A percentile compares a stretch with the other conserved stretches of the same genome.
phyloP scores from a whole-genome alignment of 2,797 vertebrate species.

The Mormyrus proboscirostris region DNA sequence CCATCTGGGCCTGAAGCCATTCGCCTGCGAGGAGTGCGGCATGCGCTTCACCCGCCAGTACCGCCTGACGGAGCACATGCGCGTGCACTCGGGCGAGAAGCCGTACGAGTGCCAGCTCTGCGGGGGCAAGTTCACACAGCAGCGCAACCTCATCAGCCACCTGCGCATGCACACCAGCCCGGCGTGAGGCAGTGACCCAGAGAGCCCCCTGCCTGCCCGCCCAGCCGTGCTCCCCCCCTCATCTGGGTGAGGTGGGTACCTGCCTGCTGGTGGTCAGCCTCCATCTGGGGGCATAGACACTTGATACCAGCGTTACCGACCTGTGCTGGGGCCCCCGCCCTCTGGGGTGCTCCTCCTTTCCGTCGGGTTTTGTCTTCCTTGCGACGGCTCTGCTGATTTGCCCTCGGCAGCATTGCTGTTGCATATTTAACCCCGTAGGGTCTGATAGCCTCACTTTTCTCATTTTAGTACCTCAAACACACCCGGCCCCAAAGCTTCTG shows the following conservation, averaged over 20 bases:
- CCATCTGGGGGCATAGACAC: not conserved
- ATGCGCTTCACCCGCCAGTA: constrained; percentile 87
- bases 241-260: not conserved
- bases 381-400: not conserved
- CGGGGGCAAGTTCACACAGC: constrained; percentile 83
- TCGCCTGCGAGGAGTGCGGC: constrained; percentile 80
- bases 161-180: constrained; percentile 83
- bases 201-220: constrained; percentile 24
- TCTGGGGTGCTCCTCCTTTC: not conserved
- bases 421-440: not conserved
- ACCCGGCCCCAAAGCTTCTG: not conserved
- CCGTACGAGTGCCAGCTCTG: constrained; percentile 84
- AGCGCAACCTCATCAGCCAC: constrained; percentile 85
- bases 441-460: not conserved
- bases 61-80: constrained; percentile 86
- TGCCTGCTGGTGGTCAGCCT: not conserved
- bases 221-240: not conserved
- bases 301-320: not conserved
- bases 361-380: not conserved
- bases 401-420: not conserved
- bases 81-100: constrained; percentile 84
- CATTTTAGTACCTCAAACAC: constrained; percentile 14
- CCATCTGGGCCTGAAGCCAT: constrained; percentile 81
- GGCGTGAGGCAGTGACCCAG: constrained; percentile 89
- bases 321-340: not conserved